Evolutionary conservation across 2,797 vertebrate species (phyloP).

Genomic region (Discoglossus pictus): DNA sequence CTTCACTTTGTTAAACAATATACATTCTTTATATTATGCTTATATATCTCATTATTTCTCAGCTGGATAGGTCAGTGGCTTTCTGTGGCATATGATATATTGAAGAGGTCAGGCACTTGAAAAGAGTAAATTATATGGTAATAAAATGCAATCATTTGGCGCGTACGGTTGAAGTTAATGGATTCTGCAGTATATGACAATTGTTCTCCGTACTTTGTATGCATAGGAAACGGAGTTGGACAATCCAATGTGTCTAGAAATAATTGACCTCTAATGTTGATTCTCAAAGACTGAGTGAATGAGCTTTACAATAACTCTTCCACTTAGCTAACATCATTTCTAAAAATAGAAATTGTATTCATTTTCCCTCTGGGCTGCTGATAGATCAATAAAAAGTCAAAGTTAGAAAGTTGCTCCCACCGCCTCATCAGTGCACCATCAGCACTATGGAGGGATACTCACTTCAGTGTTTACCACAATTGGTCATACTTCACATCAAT

Average conservation of each 20-base stretch:
- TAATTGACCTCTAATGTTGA: slow-evolving; percentile 12
- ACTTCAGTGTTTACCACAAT: slow-evolving; percentile 36
- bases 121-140: slow-evolving; percentile 21
- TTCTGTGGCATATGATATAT: background rate
- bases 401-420: slow-evolving; percentile 9
- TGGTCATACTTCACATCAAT: too few relatives aligned
- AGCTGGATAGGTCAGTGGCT: slow-evolving; percentile 8
- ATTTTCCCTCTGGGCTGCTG: slow-evolving; percentile 14
- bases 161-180: slow-evolving; percentile 19
- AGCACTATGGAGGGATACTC: slow-evolving; percentile 39
- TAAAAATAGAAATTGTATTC: slow-evolving; percentile 18
- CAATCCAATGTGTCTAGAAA: slow-evolving; percentile 13
- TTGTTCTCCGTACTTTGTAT: slow-evolving; percentile 11
- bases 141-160: slow-evolving; percentile 29
- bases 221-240: slow-evolving; percentile 4
- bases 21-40: too few relatives aligned
- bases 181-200: slow-evolving; percentile 10
- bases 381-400: slow-evolving; percentile 32
- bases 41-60: background rate
- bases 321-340: slow-evolving; percentile 1
- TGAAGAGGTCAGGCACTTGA: slow-evolving; percentile 1
- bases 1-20: too few relatives aligned
- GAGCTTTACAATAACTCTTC: background rate
- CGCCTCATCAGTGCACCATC: slow-evolving; percentile 27
- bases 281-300: background rate